Conservation (phyloP, 2,113 vertebrate species). For the Oncorhynchus clarkii region DNA sequence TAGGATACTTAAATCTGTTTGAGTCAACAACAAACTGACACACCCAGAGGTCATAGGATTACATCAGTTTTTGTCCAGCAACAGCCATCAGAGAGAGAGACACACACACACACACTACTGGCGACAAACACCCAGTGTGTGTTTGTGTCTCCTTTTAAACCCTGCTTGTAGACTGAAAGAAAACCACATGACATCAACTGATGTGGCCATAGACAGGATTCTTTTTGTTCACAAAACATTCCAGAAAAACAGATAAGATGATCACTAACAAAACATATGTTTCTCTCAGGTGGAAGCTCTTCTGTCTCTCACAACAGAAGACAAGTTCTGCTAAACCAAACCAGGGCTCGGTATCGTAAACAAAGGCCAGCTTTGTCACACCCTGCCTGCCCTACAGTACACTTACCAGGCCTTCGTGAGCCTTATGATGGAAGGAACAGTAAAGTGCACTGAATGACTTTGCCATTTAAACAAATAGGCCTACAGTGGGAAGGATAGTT, state of each 20-base stretch:
- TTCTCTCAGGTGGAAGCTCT: conserved; percentile 39
- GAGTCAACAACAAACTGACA: conserved; percentile 32
- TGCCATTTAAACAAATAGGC: background rate
- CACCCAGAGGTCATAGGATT: conserved; percentile 67
- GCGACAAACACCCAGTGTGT: conserved; percentile 32
- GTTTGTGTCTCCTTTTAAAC: conserved; percentile 1
- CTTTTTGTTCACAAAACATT: conserved; percentile 67
- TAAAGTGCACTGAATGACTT: background rate
- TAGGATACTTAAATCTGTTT: conserved; percentile 20
- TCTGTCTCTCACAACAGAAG: conserved; percentile 60
- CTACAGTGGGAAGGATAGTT: background rate
- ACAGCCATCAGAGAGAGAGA: conserved; percentile 37
- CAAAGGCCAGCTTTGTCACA: conserved; percentile 70
- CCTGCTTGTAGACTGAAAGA: conserved; percentile 25
- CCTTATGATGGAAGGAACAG: conserved; percentile 13
- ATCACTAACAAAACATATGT: conserved; percentile 55
- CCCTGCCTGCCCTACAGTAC: conserved; percentile 29
- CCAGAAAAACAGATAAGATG: conserved; percentile 37
- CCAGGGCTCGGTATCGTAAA: conserved; percentile 68
- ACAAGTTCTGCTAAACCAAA: conserved; percentile 73
- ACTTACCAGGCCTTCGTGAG: background rate
- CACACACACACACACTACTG: conserved; percentile 43
- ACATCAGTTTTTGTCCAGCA: conserved; percentile 54
- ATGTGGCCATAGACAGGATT: conserved; percentile 52
- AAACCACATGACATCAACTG: conserved; percentile 57